A percentile compares a stretch with the other conserved stretches of the same genome.
These are phyloP conservation scores for Chloromyia formosa DNA, from an alignment of 2,888 invertebrate species.

Conservation along the genomic window DNA sequence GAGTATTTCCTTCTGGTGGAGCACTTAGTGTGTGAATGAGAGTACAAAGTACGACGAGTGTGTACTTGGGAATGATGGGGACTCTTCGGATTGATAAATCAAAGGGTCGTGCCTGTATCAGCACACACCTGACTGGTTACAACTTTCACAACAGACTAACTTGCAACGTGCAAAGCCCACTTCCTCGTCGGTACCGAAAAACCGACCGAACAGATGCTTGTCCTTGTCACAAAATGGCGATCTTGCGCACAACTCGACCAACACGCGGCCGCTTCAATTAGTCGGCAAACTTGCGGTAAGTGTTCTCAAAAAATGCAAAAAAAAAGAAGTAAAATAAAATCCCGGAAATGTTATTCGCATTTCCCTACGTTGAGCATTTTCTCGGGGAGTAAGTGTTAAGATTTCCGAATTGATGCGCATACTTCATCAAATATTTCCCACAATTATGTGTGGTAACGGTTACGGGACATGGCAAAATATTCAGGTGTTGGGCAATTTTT, in stretches of 20 bases:
- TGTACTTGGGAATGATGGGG: slow-evolving; percentile 27
- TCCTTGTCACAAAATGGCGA: slow-evolving; percentile 25
- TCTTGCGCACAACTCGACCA: slow-evolving; percentile 26
- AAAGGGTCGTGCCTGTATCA: slow-evolving; percentile 24
- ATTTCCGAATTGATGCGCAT: background rate
- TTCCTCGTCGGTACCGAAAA: slow-evolving; percentile 1
- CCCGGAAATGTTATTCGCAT: slow-evolving; percentile 16
- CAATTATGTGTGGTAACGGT: background rate
- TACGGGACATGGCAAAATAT: background rate
- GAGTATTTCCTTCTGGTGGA: background rate
- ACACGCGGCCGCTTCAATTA: background rate
- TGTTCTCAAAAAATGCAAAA: background rate
- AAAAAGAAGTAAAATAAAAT: slow-evolving; percentile 13
- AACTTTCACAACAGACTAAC: slow-evolving; percentile 32
- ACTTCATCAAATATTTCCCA: background rate
- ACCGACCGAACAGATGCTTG: slow-evolving; percentile 17
- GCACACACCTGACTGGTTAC: slow-evolving; percentile 14
- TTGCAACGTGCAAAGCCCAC: slow-evolving; percentile 9
- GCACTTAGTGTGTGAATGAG: slow-evolving; percentile 17
- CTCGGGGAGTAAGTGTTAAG: background rate
- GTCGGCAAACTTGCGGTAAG: background rate
- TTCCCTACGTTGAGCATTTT: slow-evolving; percentile 14
- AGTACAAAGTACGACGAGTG: slow-evolving; percentile 14
- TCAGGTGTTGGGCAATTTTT: background rate
- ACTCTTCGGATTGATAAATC: slow-evolving; percentile 13